Evolutionary conservation across 1,140 invertebrate species (phyloP), one percentile per base, ranked within the genome.

Genomic region (Daktulosphaira vitifoliae): DNA sequence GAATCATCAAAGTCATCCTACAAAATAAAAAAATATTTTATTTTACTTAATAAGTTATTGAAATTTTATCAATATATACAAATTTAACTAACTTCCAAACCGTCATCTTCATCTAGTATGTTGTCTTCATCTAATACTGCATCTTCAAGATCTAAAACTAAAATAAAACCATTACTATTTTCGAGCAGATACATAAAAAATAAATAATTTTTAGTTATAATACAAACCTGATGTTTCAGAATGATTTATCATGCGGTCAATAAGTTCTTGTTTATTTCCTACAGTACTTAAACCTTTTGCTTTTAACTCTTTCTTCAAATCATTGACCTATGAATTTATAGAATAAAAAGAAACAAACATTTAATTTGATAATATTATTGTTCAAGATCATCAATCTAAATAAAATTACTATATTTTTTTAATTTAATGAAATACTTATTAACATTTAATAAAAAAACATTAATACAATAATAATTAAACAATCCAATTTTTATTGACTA

Each of bases 191-290:
- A 22, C 29, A 33, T 33, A 33, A 33, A 33, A 33, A 6, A 33
- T 33, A 33, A 6, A 6, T 33, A 5, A 33, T 11, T 33, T 6
- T n/a, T 54, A 46, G 29, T 46, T 46, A 16, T 37, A 23, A 48
- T 46, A 62, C 56, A 62, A 62, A 62, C 56, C 56, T 62, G 56
- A 62, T 15, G 56, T 46, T 46, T 62, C 56, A 20, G 56, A 62
- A 62, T 62, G 56, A 62, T 62, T 62, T 46, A 62, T 33, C 29
- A 68, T 48, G 18, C 66, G 37, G 11, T 69, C 66, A 15, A 87
- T 75, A 39, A 92, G 76, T 70, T 91, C 88, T 33, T 79, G 85
- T 80, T 91, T 92, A 72, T 89, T 89, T 11, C 89, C 89, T 46
- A 81, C 76, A 15, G 82, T 81, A 16, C 83, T 76, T 15, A 91